Base-by-base conservation (phyloP, 2,888 invertebrate species). In the Clepsis dumicolana region DNA sequence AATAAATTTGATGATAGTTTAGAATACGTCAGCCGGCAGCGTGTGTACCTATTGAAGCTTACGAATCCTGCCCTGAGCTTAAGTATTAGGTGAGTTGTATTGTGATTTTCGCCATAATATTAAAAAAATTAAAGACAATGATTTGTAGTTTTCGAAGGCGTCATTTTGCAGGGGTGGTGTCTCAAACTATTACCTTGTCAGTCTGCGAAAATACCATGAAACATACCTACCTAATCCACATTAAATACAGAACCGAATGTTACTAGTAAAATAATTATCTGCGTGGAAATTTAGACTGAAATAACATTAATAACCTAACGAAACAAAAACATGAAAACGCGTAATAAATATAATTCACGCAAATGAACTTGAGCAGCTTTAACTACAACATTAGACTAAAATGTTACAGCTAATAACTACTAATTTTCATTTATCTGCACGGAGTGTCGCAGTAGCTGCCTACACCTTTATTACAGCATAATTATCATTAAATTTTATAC, bases 401-500 rank as follows among this genome's bases (percentile, higher is more conserved):
- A 44, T 18, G 44, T 44, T 44, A 44, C 44, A 44, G 18, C 44
- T 18, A 18, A n/a, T 29, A 29, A 29, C 4, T 44, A 44, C 12
- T 48, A 21, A 48, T 21, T 21, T 21, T 12, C 12, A 18, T 21
- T 21, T 48, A 18, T 48, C 48, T 48, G 5, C 21, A 21, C 1
- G n/a, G 12, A 48, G 21, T 21, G 48, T 48, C 48, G 21, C 48
- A 21, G 48, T 21, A 48, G 48, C 48, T 21, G 48, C 41, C 8
- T 44, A 44, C 41, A 44, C 8, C 16, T 44, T 18, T 44, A 44
- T 48, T 21, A 48, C 48, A 48, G 21, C 12, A 35, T 62, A 66
- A 59, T 48, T 63, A 38, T 38, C 50, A 63, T 67, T 50, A 57
- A 64, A 50, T 48, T 48, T 48, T 48, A 48, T 48, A 32, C 16